Base-by-base conservation (phyloP, 1,140 invertebrate species). In the Euura lappo region DNA sequence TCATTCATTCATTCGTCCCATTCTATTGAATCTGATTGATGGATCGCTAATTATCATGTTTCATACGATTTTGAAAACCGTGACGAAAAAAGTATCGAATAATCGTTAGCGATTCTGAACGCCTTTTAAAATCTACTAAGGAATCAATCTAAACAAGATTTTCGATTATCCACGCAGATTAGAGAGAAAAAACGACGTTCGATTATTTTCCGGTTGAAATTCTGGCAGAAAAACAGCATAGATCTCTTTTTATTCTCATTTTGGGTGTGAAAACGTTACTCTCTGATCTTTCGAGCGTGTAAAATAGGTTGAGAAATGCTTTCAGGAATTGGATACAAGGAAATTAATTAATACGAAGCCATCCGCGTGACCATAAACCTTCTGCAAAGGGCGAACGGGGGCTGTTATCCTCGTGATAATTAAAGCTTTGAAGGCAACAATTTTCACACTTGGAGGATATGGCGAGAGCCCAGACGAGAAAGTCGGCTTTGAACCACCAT, bases 331-430 rank as follows among this genome's bases (percentile, higher is more conserved):
- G 51, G 51, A 60, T 60, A 60, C 51, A 60, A 60, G 51, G 51
- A 60, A 60, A 60, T 60, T 60, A 60, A 60, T 60, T 60, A 60
- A 60, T 60, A 60, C 51, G 51, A 60, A 60, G 51, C 51, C 51
- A 60, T n/a, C 51, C 28, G 13, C 51, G 51, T 60, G 51, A 60
- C 51, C 51, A 60, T 60, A 60, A 60, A 60, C 51, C 51, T 60
- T 60, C 13, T 1, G 8, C 51, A 60, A 11, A 60, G 51, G 8
- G 51, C 6, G 28, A 28, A 28, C 13, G 8, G 51, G 51, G 51
- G 51, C 13, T n/a, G 51, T 60, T 60, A 8, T 60, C 3, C 13
- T 11, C 13, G 13, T 4, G 6, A 60, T 60, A 60, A 60, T 60
- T 60, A 60, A 60, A 60, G 51, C 51, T 60, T 60, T 60, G 51